Conservation (phyloP, 2,888 invertebrate genomes). For the Drosophila melanosoma region DNA sequence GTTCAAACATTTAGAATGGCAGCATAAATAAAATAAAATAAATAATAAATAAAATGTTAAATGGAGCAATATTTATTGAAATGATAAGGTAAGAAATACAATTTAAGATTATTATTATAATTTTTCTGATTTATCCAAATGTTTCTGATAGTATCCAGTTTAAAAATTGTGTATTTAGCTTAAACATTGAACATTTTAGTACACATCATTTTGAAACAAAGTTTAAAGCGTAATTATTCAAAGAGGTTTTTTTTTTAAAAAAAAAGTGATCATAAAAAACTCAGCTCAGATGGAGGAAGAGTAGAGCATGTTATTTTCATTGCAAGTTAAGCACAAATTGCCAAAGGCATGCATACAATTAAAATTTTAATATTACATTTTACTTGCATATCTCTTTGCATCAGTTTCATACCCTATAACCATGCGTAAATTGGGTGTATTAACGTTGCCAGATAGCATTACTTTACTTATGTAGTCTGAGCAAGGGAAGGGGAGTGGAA, state of each 20-base stretch:
- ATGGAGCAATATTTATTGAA: neutral
- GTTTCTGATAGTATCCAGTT: neutral
- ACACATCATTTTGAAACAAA: neutral
- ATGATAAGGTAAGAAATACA: neutral
- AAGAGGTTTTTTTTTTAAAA: neutral
- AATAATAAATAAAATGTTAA: neutral
- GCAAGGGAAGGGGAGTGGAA: too few relatives aligned
- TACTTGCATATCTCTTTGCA: neutral
- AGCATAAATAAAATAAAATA: too few relatives aligned
- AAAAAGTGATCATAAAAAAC: neutral
- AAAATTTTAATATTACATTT: neutral
- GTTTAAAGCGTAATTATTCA: constrained; percentile 1
- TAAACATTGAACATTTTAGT: neutral
- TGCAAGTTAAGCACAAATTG: constrained; percentile 2
- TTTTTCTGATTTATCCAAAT: neutral
- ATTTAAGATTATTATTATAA: neutral
- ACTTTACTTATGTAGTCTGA: neutral
- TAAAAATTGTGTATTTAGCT: neutral
- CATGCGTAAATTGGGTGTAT: neutral
- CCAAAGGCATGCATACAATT: constrained; percentile 3
- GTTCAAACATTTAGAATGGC: neutral
- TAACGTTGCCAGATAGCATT: neutral
- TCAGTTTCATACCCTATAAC: neutral
- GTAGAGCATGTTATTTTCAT: neutral
- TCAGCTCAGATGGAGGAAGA: neutral